These are phyloP conservation scores for Cordilura impudica DNA, from an alignment of 2,888 invertebrate genomes.

Conservation along the genomic window DNA sequence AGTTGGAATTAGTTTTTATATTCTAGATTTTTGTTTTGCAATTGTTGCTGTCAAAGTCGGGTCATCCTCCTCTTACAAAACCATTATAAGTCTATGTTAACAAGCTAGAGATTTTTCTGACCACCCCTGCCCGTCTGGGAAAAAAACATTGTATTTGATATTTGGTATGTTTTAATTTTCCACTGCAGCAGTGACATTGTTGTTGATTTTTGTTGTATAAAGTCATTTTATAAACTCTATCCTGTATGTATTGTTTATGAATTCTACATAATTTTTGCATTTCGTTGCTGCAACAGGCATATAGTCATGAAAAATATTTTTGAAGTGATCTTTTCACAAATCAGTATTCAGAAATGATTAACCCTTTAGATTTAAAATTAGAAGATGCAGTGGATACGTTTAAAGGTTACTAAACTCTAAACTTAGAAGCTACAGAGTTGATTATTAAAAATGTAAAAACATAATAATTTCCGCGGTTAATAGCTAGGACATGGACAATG, in stretches of 20 bases:
- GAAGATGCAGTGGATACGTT: too few species aligned
- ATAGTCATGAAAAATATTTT: constrained; percentile 13
- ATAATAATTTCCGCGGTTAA: too few species aligned
- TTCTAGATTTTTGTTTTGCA: constrained; percentile 28
- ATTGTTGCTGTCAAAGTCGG: constrained; percentile 30
- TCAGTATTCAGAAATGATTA: too few species aligned
- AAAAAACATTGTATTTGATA: not conserved
- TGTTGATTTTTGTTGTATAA: constrained; percentile 60
- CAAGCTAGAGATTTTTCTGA: not conserved
- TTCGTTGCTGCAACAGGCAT: constrained; percentile 18
- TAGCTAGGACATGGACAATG: too few species aligned
- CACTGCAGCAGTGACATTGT: constrained; percentile 28
- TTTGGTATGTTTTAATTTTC: constrained; percentile 23
- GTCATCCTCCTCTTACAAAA: constrained; percentile 47
- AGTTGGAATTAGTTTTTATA: constrained; percentile 61
- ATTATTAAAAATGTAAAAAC: too few species aligned
- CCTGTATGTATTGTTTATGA: constrained; percentile 30
- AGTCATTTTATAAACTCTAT: constrained; percentile 61
- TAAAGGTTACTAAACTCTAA: too few species aligned
- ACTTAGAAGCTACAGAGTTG: too few species aligned
- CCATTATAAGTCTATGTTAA: constrained; percentile 18
- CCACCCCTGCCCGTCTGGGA: not conserved
- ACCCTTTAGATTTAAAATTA: too few species aligned
- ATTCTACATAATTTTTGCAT: not conserved
- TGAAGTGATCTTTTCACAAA: not conserved